Percentiles rank a stretch among this genome's conserved stretches.
phyloP scores from a whole-genome alignment of 2,113 vertebrate species.

The Oryctolagus cuniculus region mOryCun1.1 NC_091444.1:60748001-60748500 shows the following conservation, averaged over 20 bases:
- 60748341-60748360: background rate
- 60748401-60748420: background rate
- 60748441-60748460: background rate
- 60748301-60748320: background rate
- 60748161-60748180: background rate
- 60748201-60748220: too few species aligned
- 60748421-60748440: background rate
- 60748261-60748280: background rate
- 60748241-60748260: background rate
- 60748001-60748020: background rate
- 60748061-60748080: background rate
- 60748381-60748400: background rate
- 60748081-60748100: too few species aligned
- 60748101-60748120: background rate
- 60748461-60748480: background rate
- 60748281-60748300: background rate
- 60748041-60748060: background rate
- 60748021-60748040: fast-evolving
- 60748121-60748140: background rate
- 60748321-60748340: background rate
- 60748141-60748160: background rate
- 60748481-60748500: background rate
- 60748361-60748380: background rate
- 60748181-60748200: background rate
- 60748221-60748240: background rate